These are phyloP conservation scores for Diadema setosum DNA, from an alignment of 35 echinoderm and acorn worm species.

Conservation along the genomic window DNA sequence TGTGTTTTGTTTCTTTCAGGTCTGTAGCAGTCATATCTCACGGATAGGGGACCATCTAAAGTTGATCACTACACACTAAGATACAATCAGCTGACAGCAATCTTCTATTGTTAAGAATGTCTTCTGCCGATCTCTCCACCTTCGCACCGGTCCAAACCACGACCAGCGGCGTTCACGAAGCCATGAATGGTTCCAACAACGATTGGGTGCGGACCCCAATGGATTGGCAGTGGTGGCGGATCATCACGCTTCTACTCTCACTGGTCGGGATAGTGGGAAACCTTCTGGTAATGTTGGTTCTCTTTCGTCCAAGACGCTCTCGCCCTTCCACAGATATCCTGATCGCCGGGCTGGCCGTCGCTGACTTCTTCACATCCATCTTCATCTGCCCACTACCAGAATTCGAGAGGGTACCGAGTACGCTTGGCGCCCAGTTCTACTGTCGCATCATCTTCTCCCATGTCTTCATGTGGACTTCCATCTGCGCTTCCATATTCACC, in stretches of 20 bases:
- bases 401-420: neutral
- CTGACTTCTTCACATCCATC: conserved; percentile 73
- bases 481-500: conserved; percentile 74
- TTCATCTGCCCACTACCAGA: conserved; percentile 59
- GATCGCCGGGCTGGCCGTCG: conserved; percentile 65
- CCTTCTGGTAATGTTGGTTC: conserved; percentile 58
- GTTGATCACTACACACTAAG: too few species aligned
- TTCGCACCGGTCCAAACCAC: too few species aligned
- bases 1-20: too few species aligned
- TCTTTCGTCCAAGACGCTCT: neutral
- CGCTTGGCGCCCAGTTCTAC: conserved; percentile 44
- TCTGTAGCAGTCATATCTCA: too few species aligned
- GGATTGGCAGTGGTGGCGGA: conserved; percentile 42
- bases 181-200: neutral
- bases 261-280: conserved; percentile 80
- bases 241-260: conserved; percentile 47
- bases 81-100: too few species aligned
- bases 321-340: conserved; percentile 69
- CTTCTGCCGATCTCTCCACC: too few species aligned
- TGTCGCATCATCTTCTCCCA: conserved; percentile 65
- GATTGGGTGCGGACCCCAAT: neutral
- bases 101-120: too few species aligned
- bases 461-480: conserved; percentile 72
- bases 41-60: too few species aligned
- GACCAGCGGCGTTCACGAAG: too few species aligned